Evolutionary conservation across 2,797 vertebrate species (phyloP).

Genomic region (Threskiornis aethiopicus): DNA sequence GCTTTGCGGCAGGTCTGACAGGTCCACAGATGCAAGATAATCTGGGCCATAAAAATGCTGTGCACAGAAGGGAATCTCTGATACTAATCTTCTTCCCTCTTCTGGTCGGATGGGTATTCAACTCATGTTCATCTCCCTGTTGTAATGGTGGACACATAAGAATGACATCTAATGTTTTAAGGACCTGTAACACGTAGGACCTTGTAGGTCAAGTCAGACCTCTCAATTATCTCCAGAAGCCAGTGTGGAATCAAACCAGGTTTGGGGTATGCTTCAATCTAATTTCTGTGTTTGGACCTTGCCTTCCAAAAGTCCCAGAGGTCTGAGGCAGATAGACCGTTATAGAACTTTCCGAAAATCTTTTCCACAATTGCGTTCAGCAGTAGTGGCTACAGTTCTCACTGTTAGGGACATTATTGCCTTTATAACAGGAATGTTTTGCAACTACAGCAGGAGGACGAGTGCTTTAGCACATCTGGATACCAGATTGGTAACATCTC

Average conservation of each 20-base stretch:
- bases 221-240: not conserved
- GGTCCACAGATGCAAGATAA: not conserved
- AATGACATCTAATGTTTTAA: rapidly evolving
- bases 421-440: not conserved
- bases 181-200: not conserved
- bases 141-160: not conserved
- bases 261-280: not conserved
- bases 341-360: not conserved
- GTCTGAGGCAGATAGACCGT: not conserved
- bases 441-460: not conserved
- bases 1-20: not conserved
- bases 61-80: not conserved
- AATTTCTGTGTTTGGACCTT: not conserved
- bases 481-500: not conserved
- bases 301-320: not conserved
- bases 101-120: not conserved
- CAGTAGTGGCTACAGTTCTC: not conserved
- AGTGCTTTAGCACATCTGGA: not conserved
- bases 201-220: not conserved
- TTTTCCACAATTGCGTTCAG: not conserved
- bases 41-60: not conserved
- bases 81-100: not conserved
- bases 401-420: not conserved
- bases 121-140: not conserved
- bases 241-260: not conserved